A percentile compares a stretch with the other conserved stretches of the same genome.
These are phyloP conservation scores for Trachops cirrhosus DNA, from an alignment of 2,797 vertebrate genomes.

Conservation along the genomic window DNA sequence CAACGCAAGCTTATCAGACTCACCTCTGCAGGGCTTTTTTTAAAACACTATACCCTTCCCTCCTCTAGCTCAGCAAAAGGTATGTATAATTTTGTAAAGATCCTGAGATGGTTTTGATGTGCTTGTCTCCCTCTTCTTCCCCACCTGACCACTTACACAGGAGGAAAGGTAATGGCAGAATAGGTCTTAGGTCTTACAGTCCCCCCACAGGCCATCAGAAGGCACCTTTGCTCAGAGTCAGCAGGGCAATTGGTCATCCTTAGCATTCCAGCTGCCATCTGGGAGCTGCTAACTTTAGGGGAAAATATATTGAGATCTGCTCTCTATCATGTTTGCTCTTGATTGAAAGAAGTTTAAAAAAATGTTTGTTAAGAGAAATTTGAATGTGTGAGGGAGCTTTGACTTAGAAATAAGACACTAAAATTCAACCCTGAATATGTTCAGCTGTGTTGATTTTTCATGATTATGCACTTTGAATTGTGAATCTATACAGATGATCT, in stretches of 20 bases:
- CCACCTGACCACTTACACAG: not conserved
- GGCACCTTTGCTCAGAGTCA: not conserved
- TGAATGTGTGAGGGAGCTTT: not conserved
- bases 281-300: not conserved
- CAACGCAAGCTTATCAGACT: not conserved
- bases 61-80: not conserved
- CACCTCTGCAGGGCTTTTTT: not conserved
- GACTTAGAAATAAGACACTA: constrained; percentile 19
- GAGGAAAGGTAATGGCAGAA: not conserved
- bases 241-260: not conserved
- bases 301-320: not conserved
- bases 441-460: constrained; percentile 54
- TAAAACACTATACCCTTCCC: not conserved
- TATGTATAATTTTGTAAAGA: not conserved
- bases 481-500: constrained; percentile 2
- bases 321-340: constrained; percentile 17
- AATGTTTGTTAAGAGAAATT: not conserved
- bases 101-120: not conserved
- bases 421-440: constrained; percentile 22
- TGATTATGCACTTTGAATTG: constrained; percentile 44
- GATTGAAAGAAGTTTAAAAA: not conserved
- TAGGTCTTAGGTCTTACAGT: not conserved
- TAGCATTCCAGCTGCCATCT: not conserved
- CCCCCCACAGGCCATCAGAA: not conserved
- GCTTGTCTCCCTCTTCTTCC: not conserved